Base-by-base conservation (phyloP, 64 coral and sea anemone genomes). In the Montipora sp. region DNA sequence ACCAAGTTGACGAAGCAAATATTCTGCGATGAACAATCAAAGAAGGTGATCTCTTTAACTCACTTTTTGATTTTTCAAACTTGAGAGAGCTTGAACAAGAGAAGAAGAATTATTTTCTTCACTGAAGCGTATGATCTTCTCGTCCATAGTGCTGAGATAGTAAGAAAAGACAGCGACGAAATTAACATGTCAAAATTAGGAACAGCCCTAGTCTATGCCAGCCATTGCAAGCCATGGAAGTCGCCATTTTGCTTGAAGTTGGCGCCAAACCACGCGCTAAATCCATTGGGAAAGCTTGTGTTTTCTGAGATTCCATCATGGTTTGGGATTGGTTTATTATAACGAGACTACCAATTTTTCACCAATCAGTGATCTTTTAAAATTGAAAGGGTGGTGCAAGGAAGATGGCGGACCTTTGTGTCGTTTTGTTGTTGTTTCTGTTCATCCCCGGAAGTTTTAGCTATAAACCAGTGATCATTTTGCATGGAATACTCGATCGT, bases 401-500 rank as follows among this genome's bases (percentile, higher is more conserved):
- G 9, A 92, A 77, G 23, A 95, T 95, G 93, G 51, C 43, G 53
- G 44, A 16, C 12, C 15, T 70, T 51, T 2, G 18, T 27, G 22
- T 73, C 72, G 55, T 51, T 72, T 6, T 87, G 12, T 51, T 57
- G 61, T 51, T 57, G 61, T 51, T 95, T 8, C 6, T 88, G 67
- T 88, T 75, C 73, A 50, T 84, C 19, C 45, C 77, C 27, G 27
- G 59, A 8, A 59, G 18, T 81, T 79, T 87, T 14, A 75, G 89
- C 89, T 98, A 96, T 71, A 98, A 98, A 80, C 97, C 97, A 7
- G 97, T 98, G 45, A 93, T 98, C 46, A 96, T 98, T 6, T 63
- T 98, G 24, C 97, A 98, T 92, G 97, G 97, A 72, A 98, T 98
- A 61, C 77, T 98, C 18, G 97, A 98, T 87, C 92, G 79, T 55